These are phyloP conservation scores for Hetaerina americana DNA, from an alignment of 1,140 invertebrate species.

Conservation along the genomic window DNA sequence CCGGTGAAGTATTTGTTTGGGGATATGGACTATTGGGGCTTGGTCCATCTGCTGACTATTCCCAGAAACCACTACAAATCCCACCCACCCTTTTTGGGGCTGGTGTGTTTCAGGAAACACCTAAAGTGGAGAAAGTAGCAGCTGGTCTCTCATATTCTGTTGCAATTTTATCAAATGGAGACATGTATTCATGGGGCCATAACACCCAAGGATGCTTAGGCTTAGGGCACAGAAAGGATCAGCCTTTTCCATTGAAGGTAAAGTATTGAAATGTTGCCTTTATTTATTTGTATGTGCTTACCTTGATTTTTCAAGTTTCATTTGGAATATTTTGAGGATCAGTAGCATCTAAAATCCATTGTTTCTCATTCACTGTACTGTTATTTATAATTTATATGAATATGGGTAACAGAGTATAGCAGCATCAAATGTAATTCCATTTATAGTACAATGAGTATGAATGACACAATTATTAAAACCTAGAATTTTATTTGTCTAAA, in stretches of 20 bases:
- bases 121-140: conserved; percentile 46
- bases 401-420: no score
- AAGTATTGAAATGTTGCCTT: conserved; percentile 15
- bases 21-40: conserved; percentile 83
- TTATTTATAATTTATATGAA: conserved; percentile 2
- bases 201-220: conserved; percentile 75
- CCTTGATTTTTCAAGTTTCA: no score
- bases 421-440: no score
- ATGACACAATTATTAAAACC: no score
- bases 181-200: conserved; percentile 82
- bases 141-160: conserved; percentile 67
- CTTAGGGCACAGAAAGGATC: conserved; percentile 60
- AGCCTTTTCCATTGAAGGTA: conserved; percentile 80
- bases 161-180: conserved; percentile 63
- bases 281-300: conserved; percentile 7
- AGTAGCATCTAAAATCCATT: conserved; percentile 2
- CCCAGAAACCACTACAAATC: conserved; percentile 51
- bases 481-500: no score
- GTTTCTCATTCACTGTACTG: conserved; percentile 7
- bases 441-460: no score
- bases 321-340: conserved; percentile 6
- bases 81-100: conserved; percentile 69
- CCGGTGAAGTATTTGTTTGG: conserved; percentile 80
- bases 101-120: conserved; percentile 63
- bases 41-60: conserved; percentile 60